A percentile compares a stretch with the other conserved stretches of the same genome.
Evolutionary conservation across 1,140 invertebrate species (phyloP).

Genomic region (Procambarus clarkii): DNA sequence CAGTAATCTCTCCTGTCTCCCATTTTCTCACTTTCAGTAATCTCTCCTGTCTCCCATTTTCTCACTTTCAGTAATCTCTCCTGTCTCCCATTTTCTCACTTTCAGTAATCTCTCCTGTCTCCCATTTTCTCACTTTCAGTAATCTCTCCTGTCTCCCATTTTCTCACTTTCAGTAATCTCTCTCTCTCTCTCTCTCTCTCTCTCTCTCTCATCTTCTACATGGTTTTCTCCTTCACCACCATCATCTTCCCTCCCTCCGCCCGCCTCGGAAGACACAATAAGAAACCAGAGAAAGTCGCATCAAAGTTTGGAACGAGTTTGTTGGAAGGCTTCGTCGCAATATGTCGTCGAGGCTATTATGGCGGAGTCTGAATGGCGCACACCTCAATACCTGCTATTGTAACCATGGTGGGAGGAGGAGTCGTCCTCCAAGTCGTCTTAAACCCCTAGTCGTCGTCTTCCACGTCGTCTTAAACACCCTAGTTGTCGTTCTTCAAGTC

Average conservation of each 20-base stretch:
- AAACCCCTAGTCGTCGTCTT: background rate
- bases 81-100: too few relatives aligned
- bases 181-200: background rate
- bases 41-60: too few relatives aligned
- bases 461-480: too few relatives aligned
- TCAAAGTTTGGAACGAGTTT: conserved; percentile 17
- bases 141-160: background rate
- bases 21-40: too few relatives aligned
- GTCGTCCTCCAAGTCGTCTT: too few relatives aligned
- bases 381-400: background rate
- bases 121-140: too few relatives aligned
- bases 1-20: too few relatives aligned
- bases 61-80: too few relatives aligned
- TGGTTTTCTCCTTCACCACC: background rate
- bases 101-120: too few relatives aligned
- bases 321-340: conserved; percentile 20
- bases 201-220: background rate
- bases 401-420: too few relatives aligned
- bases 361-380: background rate
- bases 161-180: background rate
- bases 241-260: background rate
- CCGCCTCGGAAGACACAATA: conserved; percentile 6
- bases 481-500: too few relatives aligned
- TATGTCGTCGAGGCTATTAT: conserved; percentile 13
- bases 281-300: conserved; percentile 39